These are phyloP conservation scores for Zosterops lateralis DNA, from an alignment of 2,113 vertebrate genomes.

Conservation along the genomic window DNA sequence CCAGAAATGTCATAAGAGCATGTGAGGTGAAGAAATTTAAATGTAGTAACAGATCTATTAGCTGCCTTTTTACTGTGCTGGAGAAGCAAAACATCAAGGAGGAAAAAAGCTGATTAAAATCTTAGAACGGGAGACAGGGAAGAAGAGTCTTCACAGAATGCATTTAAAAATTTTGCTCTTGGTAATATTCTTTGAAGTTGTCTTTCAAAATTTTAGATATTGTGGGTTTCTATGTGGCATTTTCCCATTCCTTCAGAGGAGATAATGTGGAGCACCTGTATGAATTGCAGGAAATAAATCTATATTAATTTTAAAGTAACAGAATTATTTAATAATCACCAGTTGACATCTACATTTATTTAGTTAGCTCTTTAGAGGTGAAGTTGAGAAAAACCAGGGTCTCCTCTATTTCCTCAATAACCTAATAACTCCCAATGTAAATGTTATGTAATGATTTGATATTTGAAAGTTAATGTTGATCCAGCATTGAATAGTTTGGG, in stretches of 20 bases:
- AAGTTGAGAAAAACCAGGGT: background rate
- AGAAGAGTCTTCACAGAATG: background rate
- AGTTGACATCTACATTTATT: background rate
- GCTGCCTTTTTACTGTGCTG: background rate
- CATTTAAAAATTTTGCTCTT: background rate
- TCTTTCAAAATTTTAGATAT: background rate
- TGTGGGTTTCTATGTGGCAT: background rate
- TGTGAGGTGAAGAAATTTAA: background rate
- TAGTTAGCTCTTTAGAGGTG: background rate
- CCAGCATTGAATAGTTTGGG: background rate
- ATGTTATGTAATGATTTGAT: background rate
- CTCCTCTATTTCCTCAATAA: background rate
- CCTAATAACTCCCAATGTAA: background rate
- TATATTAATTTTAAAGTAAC: background rate
- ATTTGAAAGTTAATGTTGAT: background rate
- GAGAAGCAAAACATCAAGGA: background rate
- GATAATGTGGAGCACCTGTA: background rate
- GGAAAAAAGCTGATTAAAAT: background rate
- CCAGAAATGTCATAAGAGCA: background rate
- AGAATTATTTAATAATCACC: background rate
- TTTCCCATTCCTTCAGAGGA: background rate
- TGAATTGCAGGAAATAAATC: background rate
- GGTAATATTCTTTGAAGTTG: background rate
- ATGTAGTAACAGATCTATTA: background rate
- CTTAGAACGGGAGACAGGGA: background rate